Evolutionary conservation across 2,113 vertebrate species (phyloP).

Genomic region (Diphyllodes magnificus): DNA sequence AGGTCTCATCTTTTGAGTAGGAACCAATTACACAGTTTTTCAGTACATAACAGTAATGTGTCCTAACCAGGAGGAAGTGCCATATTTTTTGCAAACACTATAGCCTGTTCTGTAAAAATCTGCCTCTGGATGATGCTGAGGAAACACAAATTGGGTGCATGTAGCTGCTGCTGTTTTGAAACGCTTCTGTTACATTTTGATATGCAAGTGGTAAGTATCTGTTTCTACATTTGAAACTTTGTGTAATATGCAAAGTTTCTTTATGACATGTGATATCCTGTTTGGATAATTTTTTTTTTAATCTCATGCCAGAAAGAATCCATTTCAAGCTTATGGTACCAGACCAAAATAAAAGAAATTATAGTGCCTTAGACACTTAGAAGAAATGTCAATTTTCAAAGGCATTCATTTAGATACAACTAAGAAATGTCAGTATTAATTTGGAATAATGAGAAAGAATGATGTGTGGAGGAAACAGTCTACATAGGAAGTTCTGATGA

Average conservation of each 20-base stretch:
- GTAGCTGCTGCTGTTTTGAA: constrained; percentile 66
- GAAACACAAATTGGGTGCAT: neutral
- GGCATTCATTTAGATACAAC: neutral
- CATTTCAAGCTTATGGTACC: neutral
- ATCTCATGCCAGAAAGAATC: constrained; percentile 26
- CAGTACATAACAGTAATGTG: neutral
- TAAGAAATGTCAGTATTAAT: neutral
- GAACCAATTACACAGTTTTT: neutral
- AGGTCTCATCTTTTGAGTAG: neutral
- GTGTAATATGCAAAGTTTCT: constrained; percentile 58
- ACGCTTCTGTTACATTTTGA: constrained; percentile 64
- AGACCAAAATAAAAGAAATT: neutral
- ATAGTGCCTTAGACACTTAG: neutral
- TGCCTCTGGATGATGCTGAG: neutral
- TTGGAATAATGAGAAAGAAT: neutral
- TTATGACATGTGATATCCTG: constrained; percentile 39
- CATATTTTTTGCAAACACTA: neutral
- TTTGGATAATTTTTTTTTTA: neutral
- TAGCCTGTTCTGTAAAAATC: neutral
- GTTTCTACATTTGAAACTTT: constrained; percentile 58
- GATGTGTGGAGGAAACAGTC: neutral
- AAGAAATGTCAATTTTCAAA: neutral
- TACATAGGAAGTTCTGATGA: neutral
- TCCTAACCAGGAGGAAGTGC: neutral
- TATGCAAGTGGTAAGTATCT: constrained; percentile 41